Evolutionary conservation across 2,888 invertebrate species (phyloP).

Genomic region (Prosopocoilus inquinatus): DNA sequence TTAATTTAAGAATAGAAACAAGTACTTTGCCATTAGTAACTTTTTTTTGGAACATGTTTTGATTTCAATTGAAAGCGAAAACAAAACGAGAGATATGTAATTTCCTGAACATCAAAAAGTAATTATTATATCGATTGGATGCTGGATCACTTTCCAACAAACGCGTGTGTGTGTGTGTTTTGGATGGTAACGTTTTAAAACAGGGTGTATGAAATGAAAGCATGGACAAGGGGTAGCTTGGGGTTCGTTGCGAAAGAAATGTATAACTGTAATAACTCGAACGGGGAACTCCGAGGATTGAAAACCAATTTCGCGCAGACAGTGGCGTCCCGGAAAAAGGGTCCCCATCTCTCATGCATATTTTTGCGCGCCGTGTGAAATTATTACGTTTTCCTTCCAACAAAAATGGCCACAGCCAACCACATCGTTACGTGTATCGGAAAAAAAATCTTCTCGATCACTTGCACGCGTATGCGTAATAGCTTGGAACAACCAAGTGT

Average conservation of each 20-base stretch:
- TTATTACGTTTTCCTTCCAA: too few species aligned
- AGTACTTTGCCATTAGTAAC: too few species aligned
- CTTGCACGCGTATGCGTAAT: too few species aligned
- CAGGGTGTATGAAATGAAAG: conserved; percentile 3
- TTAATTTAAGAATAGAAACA: too few species aligned
- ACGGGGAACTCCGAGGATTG: conserved; percentile 14
- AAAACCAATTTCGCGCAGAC: conserved; percentile 11
- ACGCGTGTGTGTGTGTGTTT: neutral
- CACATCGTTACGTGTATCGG: too few species aligned
- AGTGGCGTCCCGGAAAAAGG: conserved; percentile 1
- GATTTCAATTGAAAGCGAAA: too few species aligned
- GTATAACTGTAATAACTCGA: conserved; percentile 21
- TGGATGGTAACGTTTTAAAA: neutral
- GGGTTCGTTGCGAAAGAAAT: conserved; percentile 8
- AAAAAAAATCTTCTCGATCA: too few species aligned
- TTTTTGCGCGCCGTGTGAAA: neutral
- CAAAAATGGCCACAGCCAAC: too few species aligned
- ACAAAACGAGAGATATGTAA: neutral
- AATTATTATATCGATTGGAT: neutral
- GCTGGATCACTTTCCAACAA: neutral
- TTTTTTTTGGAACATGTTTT: too few species aligned
- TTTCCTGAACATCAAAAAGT: conserved; percentile 1
- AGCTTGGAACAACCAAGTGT: too few species aligned
- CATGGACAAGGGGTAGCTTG: conserved; percentile 6
- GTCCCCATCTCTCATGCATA: neutral